These are phyloP conservation scores for Trissonchulus latispiculum DNA, from an alignment of 2,888 invertebrate species.

Conservation along the genomic window DNA sequence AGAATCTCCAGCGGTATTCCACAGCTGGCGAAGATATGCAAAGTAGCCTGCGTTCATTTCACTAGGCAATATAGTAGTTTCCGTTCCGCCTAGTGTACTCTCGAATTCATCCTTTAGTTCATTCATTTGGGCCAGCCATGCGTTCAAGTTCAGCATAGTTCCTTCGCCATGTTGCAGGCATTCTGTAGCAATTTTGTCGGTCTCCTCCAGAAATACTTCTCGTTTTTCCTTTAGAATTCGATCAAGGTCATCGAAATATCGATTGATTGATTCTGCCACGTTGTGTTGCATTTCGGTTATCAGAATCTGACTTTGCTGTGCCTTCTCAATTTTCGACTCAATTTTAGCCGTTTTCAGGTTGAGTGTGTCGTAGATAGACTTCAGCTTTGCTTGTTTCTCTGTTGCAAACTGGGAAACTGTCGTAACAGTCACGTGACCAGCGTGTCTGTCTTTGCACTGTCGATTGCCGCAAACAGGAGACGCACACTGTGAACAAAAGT, in stretches of 20 bases:
- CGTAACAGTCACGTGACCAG: background rate
- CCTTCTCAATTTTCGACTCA: background rate
- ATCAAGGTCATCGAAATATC: constrained; percentile 16
- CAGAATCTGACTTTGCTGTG: background rate
- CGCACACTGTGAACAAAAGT: background rate
- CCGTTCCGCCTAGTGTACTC: no score
- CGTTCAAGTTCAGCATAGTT: background rate
- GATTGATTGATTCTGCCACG: constrained; percentile 15
- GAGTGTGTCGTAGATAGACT: background rate
- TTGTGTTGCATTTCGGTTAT: constrained; percentile 5
- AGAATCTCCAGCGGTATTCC: background rate
- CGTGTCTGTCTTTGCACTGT: background rate
- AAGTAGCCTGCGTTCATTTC: background rate
- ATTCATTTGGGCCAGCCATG: background rate
- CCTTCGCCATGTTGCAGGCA: constrained; percentile 10
- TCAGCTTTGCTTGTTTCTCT: background rate
- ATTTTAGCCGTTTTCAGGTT: no score
- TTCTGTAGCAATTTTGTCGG: background rate
- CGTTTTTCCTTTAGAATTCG: background rate
- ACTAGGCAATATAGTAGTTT: background rate
- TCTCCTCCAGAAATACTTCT: constrained; percentile 1
- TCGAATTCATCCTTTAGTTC: background rate
- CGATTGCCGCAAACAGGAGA: background rate
- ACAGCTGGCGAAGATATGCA: background rate
- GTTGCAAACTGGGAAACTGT: background rate